A percentile compares a stretch with the other conserved stretches of the same genome.
Conservation (phyloP, 2,888 invertebrate genomes). For the Yponomeuta malinellus region DNA sequence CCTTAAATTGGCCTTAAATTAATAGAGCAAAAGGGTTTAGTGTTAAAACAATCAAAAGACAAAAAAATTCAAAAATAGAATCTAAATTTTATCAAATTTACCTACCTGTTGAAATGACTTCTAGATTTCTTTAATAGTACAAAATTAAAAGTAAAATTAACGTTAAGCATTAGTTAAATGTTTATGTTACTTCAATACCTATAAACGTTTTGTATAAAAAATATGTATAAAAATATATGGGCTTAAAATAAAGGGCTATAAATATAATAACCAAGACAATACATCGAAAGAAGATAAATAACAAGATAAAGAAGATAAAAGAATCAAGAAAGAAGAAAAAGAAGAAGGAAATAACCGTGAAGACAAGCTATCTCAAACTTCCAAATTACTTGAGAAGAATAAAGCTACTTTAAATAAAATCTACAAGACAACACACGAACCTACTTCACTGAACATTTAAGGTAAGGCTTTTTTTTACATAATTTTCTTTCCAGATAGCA, state of each 20-base stretch:
- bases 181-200: slow-evolving; percentile 71
- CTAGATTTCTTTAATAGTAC: slow-evolving; percentile 75
- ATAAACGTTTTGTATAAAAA: slow-evolving; percentile 60
- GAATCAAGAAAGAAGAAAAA: slow-evolving; percentile 22
- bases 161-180: slow-evolving; percentile 70
- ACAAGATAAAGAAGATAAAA: slow-evolving; percentile 23
- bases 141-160: slow-evolving; percentile 71
- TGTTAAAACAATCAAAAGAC: slow-evolving; percentile 40
- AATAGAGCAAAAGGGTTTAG: slow-evolving; percentile 67
- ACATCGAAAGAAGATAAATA: slow-evolving; percentile 28
- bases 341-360: slow-evolving; percentile 12
- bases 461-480: slow-evolving; percentile 1
- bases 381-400: neutral
- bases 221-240: slow-evolving; percentile 54
- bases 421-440: neutral
- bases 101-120: slow-evolving; percentile 69
- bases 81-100: slow-evolving; percentile 68
- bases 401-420: neutral
- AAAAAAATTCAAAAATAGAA: slow-evolving; percentile 44
- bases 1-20: slow-evolving; percentile 78
- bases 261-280: slow-evolving; percentile 48
- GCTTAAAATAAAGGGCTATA: slow-evolving; percentile 48
- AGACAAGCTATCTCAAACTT: neutral
- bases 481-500: neutral
- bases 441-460: neutral